Evolutionary conservation across 2,888 invertebrate genomes (phyloP).

Genomic region (Acleris laterana): DNA sequence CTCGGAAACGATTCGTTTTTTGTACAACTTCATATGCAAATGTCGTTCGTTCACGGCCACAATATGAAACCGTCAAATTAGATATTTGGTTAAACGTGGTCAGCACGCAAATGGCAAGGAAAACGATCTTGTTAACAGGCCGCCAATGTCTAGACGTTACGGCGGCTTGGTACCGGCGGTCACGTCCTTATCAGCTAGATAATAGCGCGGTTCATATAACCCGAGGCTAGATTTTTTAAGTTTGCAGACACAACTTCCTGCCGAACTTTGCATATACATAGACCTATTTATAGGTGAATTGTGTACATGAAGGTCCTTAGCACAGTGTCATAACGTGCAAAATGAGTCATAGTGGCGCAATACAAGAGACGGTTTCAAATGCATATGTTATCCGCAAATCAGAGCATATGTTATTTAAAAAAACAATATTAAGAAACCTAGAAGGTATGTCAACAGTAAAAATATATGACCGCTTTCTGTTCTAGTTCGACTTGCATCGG

Average conservation of each 20-base stretch:
- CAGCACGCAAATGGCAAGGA: constrained; percentile 14
- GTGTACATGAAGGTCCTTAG: no score
- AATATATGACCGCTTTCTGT: constrained; percentile 10
- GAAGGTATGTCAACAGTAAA: not conserved
- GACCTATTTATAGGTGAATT: no score
- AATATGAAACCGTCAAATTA: constrained; percentile 4
- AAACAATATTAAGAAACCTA: no score
- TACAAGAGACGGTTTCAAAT: no score
- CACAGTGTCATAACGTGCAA: no score
- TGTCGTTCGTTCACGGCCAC: constrained; percentile 2
- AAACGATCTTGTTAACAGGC: constrained; percentile 4
- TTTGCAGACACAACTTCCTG: constrained; percentile 30
- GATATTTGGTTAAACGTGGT: constrained; percentile 12
- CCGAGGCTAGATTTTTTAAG: constrained; percentile 26
- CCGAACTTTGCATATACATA: constrained; percentile 4
- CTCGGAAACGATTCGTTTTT: no score
- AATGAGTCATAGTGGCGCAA: no score
- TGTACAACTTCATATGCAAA: not conserved
- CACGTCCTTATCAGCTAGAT: constrained; percentile 56
- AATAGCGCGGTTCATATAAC: constrained; percentile 41
- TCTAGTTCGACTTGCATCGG: constrained; percentile 10
- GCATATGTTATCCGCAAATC: no score
- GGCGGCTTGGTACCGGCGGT: constrained; percentile 58
- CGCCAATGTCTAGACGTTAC: constrained; percentile 43
- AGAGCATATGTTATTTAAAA: no score